Evolutionary conservation across 2,113 vertebrate genomes (phyloP), one percentile per base, ranked within the genome.

Genomic region (Charina bottae): DNA sequence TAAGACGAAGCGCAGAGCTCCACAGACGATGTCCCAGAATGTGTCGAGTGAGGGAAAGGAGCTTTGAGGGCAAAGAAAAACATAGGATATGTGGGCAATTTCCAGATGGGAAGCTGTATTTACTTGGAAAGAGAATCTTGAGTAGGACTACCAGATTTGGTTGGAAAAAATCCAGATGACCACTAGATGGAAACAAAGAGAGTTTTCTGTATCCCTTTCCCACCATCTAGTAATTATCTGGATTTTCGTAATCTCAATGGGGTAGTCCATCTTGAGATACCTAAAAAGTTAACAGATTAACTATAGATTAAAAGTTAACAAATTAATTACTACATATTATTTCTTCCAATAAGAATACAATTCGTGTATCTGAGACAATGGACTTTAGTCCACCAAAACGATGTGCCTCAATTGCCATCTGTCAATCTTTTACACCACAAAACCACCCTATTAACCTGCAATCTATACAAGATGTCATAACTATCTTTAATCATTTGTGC

Each of bases 1-100:
- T 98, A 10, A 97, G 97, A 23, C 98, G 96, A 83, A 99, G 95
- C 24, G 98, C 83, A 0, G 95, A 60, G 0, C 97, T 94, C 0
- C 98, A 98, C 0, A 96, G 94, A 23, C 96, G 93, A 83, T 93
- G 96, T 1, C 98, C 98, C 92, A 99, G 93, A 53, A 98, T 89
- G 1, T 88, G 94, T 88, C 94, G 97, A 2, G 97, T 94, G 68
- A 97, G 17, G 0, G 86, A 89, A 46, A 93, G 97, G 42, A 99
- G 92, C 98, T 98, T 72, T 23, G 23, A 46, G 4, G 13, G 33
- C 15, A 68, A 42, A 42, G 42, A 68, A 28, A 53, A 12, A 37
- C 19, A 2, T 1, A 26, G 28, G 42, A 7, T 26, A 33, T 19
- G 2, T 19, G 15, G 62, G 55, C 21, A 91, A 87, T 56, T 72